Base-by-base conservation (phyloP, 2,113 vertebrate genomes). In the Channa argus region DNA sequence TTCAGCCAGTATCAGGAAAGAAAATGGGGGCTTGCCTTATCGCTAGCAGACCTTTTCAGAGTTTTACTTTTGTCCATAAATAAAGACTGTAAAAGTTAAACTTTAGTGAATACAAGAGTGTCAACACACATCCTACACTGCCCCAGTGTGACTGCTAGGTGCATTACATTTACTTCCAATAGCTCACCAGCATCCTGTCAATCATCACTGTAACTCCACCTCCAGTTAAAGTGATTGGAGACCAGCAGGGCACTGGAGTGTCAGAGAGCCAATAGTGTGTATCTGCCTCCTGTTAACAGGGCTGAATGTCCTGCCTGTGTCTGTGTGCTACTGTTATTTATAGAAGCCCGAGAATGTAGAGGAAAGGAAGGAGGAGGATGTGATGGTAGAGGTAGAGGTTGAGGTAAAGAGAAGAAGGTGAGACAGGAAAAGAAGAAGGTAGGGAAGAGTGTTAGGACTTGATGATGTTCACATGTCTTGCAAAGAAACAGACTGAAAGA, bases 221-320 rank as follows among this genome's bases (percentile, higher is more conserved):
- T 52, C 44, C 11, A 9, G 0, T 4, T 51, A 13, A 79, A 0
- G 45, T 61, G 86, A 91, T 94, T 94, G 90, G 91, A 75, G 13
- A 41, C 2, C 24, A 64, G 41, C 50, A 8, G 53, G 49, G 64
- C 44, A 72, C 62, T 39, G 59, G 59, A 44, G 67, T 15, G 63
- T 33, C 65, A 77, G 75, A 34, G 36, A 84, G 77, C 92, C 91
- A 92, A 91, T 93, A 66, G 41, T 14, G 68, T 50, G 45, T n/a
- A 84, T 90, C 89, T 90, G 86, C 79, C 86, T 84, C 72, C 74
- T 94, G 89, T 92, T 91, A 86, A 88, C 88, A 91, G 70, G 87
- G 83, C 85, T 82, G 69, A 58, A 63, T 72, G 61, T 24, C 71
- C 66, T 68, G 63, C 86, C 74, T 5, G 75, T 82, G 75, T 71